phyloP scores from a whole-genome alignment of 1,140 invertebrate genomes.

The Maconellicoccus hirsutus region DNA sequence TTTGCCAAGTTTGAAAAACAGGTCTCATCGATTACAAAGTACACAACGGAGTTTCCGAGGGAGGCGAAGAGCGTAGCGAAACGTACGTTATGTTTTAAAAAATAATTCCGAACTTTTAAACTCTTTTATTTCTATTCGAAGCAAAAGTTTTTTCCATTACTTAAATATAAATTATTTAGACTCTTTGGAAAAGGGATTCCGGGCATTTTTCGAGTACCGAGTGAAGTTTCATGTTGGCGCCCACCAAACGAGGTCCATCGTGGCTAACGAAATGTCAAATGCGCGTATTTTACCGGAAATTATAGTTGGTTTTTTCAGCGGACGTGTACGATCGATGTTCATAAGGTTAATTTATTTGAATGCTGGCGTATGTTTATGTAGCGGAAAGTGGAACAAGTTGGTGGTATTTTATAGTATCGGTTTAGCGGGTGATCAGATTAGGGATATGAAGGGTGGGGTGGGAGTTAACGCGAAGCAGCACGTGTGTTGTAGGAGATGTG shows the following conservation, averaged over 20 bases:
- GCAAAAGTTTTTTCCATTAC: neutral
- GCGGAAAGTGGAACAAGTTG: neutral
- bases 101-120: neutral
- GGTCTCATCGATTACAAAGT: neutral
- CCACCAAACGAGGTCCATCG: neutral
- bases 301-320: neutral
- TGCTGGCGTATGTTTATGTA: neutral
- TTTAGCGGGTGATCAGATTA: no score
- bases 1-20: neutral
- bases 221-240: neutral
- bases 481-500: no score
- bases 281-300: neutral
- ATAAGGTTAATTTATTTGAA: neutral
- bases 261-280: neutral
- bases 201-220: neutral
- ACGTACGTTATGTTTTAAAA: neutral
- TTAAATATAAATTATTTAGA: conserved; percentile 6
- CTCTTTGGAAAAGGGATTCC: neutral
- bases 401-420: neutral
- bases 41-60: neutral
- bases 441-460: no score
- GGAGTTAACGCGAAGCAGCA: no score
- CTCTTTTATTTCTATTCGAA: neutral
- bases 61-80: neutral
- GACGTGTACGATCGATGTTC: neutral